Percentiles rank a stretch among this genome's conserved stretches.
These are phyloP conservation scores for Amblyornis subalaris DNA, from an alignment of 2,113 vertebrate genomes.

Conservation along the genomic window DNA sequence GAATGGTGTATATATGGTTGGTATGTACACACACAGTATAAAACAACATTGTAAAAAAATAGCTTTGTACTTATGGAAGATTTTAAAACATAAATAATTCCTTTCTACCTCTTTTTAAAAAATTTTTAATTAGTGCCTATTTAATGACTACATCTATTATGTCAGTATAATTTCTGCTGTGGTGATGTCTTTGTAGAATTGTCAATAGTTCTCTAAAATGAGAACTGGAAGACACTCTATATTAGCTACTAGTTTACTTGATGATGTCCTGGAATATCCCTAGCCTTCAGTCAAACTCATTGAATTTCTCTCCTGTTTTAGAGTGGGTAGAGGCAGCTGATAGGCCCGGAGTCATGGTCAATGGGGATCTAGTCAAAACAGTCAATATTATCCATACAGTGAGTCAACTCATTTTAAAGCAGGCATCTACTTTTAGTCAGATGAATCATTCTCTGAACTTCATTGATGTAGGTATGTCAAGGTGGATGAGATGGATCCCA, in stretches of 20 bases:
- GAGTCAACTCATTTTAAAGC: constrained; percentile 33
- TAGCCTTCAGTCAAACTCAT: constrained; percentile 28
- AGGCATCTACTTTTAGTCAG: constrained; percentile 17
- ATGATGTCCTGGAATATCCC: constrained; percentile 39
- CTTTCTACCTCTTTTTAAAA: neutral
- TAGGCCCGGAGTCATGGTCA: constrained; percentile 27
- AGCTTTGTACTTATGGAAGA: neutral
- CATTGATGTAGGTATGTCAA: neutral
- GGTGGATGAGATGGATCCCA: constrained; percentile 1
- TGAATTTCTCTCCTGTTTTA: constrained; percentile 20
- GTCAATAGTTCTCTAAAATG: constrained; percentile 1
- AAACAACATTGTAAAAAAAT: neutral
- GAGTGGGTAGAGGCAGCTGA: constrained; percentile 2
- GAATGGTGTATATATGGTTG: neutral
- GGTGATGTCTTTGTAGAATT: neutral
- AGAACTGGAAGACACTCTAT: neutral
- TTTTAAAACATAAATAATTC: neutral
- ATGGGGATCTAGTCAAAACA: constrained; percentile 17
- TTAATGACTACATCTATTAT: neutral
- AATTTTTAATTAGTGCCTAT: neutral
- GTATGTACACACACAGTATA: neutral
- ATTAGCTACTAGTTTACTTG: constrained; percentile 31
- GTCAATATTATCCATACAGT: constrained; percentile 38
- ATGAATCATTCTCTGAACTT: neutral
- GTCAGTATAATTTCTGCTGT: neutral